phyloP scores from a whole-genome alignment of 2,113 vertebrate species.

The Mormyrus lacerda region DNA sequence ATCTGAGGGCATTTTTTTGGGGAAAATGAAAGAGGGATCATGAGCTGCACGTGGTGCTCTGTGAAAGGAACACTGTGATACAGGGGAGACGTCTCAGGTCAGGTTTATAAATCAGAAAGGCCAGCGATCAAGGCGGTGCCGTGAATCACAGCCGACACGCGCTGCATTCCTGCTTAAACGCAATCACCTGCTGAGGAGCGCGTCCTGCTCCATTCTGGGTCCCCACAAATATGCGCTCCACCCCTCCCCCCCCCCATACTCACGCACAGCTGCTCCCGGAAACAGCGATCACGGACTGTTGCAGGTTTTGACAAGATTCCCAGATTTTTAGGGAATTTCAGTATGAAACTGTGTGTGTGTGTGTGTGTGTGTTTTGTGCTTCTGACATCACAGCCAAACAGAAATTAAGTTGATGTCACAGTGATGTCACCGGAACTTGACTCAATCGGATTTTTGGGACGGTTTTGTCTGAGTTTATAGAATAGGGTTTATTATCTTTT shows the following conservation, averaged over 20 bases:
- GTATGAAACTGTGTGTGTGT: neutral
- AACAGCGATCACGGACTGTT: neutral
- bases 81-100: constrained; percentile 36
- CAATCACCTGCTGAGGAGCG: constrained; percentile 53
- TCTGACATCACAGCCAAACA: neutral
- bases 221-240: neutral
- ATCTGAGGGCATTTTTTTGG: neutral
- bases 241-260: neutral
- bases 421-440: neutral
- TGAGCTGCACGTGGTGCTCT: constrained; percentile 37
- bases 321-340: neutral
- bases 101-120: constrained; percentile 52
- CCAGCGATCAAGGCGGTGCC: constrained; percentile 53
- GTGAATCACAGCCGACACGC: constrained; percentile 57
- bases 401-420: neutral
- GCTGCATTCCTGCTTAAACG: constrained; percentile 60
- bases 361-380: no score
- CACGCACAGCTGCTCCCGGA: neutral
- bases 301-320: neutral
- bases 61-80: neutral
- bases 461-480: neutral
- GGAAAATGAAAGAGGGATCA: neutral
- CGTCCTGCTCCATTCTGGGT: neutral
- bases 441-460: neutral
- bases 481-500: neutral